Conservation (phyloP, 2,888 invertebrate species). For the Cacoxenus indagator region DNA sequence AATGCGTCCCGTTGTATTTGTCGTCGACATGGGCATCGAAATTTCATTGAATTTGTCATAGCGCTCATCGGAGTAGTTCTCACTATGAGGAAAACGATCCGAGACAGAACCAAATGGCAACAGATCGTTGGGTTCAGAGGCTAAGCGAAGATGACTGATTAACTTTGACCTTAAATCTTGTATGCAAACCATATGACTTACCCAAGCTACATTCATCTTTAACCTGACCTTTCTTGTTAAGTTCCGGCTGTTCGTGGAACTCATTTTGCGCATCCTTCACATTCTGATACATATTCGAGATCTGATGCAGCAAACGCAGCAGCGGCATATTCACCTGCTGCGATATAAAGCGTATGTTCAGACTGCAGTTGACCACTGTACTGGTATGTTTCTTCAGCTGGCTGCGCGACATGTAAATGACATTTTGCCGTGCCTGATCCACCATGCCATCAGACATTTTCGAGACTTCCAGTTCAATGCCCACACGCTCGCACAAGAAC, state of each 20-base stretch:
- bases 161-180: background rate
- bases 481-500: slow-evolving; percentile 92
- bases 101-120: slow-evolving; percentile 65
- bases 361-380: slow-evolving; percentile 90
- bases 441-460: slow-evolving; percentile 92
- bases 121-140: slow-evolving; percentile 70
- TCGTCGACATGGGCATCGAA: slow-evolving; percentile 54
- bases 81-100: slow-evolving; percentile 66
- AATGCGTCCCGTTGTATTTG: slow-evolving; percentile 44
- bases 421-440: slow-evolving; percentile 86
- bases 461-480: slow-evolving; percentile 89
- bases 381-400: slow-evolving; percentile 93
- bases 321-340: slow-evolving; percentile 97
- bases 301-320: slow-evolving; percentile 91
- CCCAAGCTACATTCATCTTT: slow-evolving; percentile 77
- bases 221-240: slow-evolving; percentile 69
- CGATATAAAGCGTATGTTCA: slow-evolving; percentile 90
- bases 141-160: slow-evolving; percentile 44
- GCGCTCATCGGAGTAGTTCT: slow-evolving; percentile 68
- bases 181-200: slow-evolving; percentile 48
- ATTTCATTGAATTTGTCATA: slow-evolving; percentile 71
- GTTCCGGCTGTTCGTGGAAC: slow-evolving; percentile 79
- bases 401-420: slow-evolving; percentile 87
- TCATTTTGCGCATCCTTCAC: slow-evolving; percentile 95
- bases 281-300: slow-evolving; percentile 97